Conservation (phyloP, 2,888 invertebrate species). For the Anorthoa munda region DNA sequence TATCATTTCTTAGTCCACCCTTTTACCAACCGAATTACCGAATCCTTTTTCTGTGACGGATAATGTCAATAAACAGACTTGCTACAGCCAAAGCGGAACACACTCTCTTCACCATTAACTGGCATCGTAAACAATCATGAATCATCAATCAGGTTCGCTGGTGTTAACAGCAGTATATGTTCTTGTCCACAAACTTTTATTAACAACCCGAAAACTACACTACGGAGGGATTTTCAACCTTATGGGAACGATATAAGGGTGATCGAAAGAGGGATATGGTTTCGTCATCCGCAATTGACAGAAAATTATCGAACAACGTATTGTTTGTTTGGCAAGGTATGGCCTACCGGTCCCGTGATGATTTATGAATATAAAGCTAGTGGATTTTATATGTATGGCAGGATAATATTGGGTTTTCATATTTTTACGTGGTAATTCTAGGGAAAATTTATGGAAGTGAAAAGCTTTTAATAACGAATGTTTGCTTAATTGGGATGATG, state of each 20-base stretch:
- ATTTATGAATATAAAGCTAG: constrained; percentile 58
- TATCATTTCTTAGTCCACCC: not conserved
- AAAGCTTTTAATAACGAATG: constrained; percentile 9
- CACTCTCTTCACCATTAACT: constrained; percentile 51
- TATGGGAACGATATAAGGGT: constrained; percentile 9
- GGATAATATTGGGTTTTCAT: constrained; percentile 42
- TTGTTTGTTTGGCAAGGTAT: constrained; percentile 61
- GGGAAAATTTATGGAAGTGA: constrained; percentile 12
- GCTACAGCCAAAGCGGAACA: constrained; percentile 52
- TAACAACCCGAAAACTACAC: constrained; percentile 1
- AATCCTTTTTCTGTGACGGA: constrained; percentile 21
- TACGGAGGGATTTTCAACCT: constrained; percentile 19
- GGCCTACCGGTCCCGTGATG: constrained; percentile 55
- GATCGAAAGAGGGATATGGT: not conserved
- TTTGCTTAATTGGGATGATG: not conserved
- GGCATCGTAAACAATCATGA: constrained; percentile 69
- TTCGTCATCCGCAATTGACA: constrained; percentile 10
- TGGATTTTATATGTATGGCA: constrained; percentile 38
- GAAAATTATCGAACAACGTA: constrained; percentile 50
- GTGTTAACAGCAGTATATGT: constrained; percentile 63
- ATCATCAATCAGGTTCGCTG: constrained; percentile 70
- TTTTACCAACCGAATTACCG: constrained; percentile 11
- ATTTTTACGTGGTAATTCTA: constrained; percentile 21
- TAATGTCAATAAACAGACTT: constrained; percentile 40
- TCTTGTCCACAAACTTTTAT: constrained; percentile 38